Percentiles rank a stretch among this genome's conserved stretches.
Evolutionary conservation across 2,888 invertebrate genomes (phyloP).

Genomic region (Rhopalosiphum nymphaeae): DNA sequence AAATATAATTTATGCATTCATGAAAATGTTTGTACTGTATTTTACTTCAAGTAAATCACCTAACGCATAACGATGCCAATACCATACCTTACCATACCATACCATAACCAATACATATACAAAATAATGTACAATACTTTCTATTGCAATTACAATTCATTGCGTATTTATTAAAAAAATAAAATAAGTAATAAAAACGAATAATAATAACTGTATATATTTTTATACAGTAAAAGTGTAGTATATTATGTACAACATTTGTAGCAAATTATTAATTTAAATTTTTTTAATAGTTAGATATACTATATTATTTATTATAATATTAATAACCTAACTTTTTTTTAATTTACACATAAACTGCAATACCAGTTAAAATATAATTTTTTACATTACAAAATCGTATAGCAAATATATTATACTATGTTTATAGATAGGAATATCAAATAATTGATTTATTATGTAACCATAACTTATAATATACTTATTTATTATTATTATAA

Average conservation of each 20-base stretch:
- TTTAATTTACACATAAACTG: background rate
- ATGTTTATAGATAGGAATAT: background rate
- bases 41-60: background rate
- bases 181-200: too few relatives aligned
- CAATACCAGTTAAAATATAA: background rate
- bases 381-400: background rate
- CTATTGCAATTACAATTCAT: background rate
- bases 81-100: too few relatives aligned
- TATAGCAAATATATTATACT: background rate
- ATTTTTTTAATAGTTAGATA: background rate
- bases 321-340: background rate
- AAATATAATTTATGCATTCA: background rate
- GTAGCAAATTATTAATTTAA: background rate
- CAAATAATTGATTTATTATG: background rate
- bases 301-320: background rate
- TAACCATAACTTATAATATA: background rate
- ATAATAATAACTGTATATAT: background rate
- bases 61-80: background rate
- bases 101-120: background rate
- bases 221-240: background rate
- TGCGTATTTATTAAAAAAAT: background rate
- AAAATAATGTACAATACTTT: background rate
- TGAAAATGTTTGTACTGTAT: background rate
- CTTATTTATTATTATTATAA: background rate
- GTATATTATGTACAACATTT: background rate